Conservation (phyloP, 1,140 invertebrate genomes). For the Lycorma delicatula region DNA sequence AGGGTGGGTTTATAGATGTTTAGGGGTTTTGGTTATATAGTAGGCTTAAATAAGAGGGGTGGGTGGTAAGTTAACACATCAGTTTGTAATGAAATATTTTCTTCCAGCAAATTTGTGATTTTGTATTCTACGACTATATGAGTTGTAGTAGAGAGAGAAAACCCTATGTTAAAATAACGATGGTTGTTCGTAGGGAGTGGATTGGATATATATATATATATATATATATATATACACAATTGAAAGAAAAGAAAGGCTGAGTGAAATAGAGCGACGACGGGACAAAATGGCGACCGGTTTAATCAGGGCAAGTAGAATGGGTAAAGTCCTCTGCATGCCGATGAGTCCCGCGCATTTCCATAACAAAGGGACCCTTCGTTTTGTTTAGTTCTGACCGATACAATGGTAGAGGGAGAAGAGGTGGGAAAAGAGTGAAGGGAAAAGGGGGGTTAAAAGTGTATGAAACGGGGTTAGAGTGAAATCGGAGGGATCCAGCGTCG, state of each 20-base stretch:
- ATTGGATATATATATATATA: no score
- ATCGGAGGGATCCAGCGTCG: neutral
- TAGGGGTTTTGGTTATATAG: no score
- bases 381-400: neutral
- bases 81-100: no score
- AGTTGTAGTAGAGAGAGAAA: no score
- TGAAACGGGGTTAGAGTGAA: neutral
- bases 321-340: neutral
- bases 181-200: no score
- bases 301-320: neutral
- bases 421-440: neutral
- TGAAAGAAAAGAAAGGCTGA: constrained; percentile 5
- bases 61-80: no score
- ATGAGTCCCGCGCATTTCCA: neutral
- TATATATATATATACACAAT: no score
- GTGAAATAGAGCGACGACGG: neutral
- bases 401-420: neutral
- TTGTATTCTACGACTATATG: no score
- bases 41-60: no score
- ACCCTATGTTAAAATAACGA: no score
- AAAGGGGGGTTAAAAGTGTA: neutral
- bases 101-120: no score
- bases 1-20: no score
- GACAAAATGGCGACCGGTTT: constrained; percentile 1
- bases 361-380: neutral